phyloP scores from a whole-genome alignment of 2,888 invertebrate species.

The Volucella inanis region DNA sequence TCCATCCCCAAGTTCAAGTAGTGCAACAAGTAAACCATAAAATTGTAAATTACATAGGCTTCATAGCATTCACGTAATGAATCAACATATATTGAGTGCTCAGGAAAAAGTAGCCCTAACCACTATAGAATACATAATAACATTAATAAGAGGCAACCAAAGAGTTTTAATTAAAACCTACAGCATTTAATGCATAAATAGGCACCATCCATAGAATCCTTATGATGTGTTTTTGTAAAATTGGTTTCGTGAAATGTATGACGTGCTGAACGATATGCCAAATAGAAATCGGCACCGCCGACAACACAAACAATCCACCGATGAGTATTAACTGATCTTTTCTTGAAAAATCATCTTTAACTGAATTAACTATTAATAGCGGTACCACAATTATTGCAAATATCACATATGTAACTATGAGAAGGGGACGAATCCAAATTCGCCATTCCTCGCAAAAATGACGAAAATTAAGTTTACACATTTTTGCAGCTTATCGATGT shows the following conservation, averaged over 20 bases:
- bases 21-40: constrained; percentile 96
- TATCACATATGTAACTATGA: constrained; percentile 90
- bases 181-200: constrained; percentile 96
- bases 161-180: constrained; percentile 83
- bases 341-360: constrained; percentile 90
- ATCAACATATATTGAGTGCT: constrained; percentile 95
- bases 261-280: constrained; percentile 98
- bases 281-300: constrained; percentile 95
- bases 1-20: constrained; percentile 95
- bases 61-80: constrained; percentile 97
- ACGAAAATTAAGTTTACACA: constrained; percentile 79
- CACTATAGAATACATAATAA: constrained; percentile 77
- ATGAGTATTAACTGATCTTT: constrained; percentile 92
- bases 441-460: constrained; percentile 87
- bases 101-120: constrained; percentile 91
- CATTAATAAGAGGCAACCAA: constrained; percentile 7
- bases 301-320: constrained; percentile 95
- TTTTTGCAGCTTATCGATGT: constrained; percentile 58
- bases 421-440: constrained; percentile 94
- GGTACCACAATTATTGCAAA: constrained; percentile 93
- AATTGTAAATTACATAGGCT: constrained; percentile 98
- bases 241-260: constrained; percentile 95
- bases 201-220: constrained; percentile 99
- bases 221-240: constrained; percentile 96
- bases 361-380: constrained; percentile 90